Conservation (phyloP, 2,113 vertebrate genomes). For the Setophaga kirtlandii region DNA sequence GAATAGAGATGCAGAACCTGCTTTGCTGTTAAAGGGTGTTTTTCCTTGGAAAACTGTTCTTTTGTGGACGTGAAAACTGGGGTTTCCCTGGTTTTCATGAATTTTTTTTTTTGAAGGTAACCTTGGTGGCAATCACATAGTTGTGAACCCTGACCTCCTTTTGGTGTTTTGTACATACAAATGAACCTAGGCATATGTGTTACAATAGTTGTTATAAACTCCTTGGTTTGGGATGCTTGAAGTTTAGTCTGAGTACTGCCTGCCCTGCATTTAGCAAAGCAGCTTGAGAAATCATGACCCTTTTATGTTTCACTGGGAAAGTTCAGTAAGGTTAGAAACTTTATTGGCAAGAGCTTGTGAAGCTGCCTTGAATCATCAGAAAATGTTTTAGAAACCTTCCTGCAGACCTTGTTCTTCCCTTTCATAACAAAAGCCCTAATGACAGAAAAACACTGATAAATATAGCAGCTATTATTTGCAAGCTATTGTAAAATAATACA, state of each 20-base stretch:
- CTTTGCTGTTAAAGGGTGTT: not conserved
- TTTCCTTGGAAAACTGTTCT: not conserved
- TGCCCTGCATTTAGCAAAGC: not conserved
- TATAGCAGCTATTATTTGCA: slow-evolving; percentile 68
- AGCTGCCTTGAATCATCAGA: slow-evolving; percentile 1
- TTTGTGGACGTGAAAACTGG: not conserved
- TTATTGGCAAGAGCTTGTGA: not conserved
- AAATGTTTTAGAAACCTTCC: slow-evolving; percentile 37
- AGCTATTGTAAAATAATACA: slow-evolving; percentile 73
- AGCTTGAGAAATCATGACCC: not conserved
- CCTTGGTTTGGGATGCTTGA: not conserved
- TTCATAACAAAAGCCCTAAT: slow-evolving; percentile 35
- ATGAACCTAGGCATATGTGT: fast-evolving
- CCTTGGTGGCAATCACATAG: not conserved
- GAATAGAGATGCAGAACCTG: not conserved
- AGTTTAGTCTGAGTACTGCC: not conserved
- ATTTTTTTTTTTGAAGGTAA: not conserved
- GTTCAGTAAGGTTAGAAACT: not conserved
- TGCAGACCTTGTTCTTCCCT: slow-evolving; percentile 21
- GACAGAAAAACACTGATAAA: slow-evolving; percentile 58
- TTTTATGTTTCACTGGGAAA: not conserved
- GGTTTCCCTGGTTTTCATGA: not conserved
- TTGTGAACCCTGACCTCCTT: not conserved
- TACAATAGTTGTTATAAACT: not conserved
- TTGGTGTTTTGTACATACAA: not conserved